Conservation (phyloP, 35 echinoderm and acorn worm species). For the Lytechinus variegatus region DNA sequence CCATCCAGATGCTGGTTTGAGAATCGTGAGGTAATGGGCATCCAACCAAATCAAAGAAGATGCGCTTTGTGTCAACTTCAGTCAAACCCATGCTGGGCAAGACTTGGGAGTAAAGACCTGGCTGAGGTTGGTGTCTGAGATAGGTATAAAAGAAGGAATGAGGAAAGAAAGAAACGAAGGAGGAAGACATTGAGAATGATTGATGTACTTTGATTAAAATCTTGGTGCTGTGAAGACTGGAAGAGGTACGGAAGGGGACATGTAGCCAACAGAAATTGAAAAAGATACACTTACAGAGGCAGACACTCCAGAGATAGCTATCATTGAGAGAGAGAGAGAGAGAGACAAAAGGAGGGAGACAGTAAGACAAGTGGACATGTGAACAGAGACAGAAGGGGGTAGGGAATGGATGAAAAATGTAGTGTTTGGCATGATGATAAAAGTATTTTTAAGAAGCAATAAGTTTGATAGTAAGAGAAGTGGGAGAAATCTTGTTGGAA, state of each 20-base stretch:
- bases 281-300: neutral
- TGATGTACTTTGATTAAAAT: slow-evolving; percentile 9
- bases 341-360: neutral
- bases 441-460: neutral
- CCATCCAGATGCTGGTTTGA: slow-evolving; percentile 15
- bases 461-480: neutral
- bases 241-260: neutral
- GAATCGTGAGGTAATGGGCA: slow-evolving; percentile 29
- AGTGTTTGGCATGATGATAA: neutral
- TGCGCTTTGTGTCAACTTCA: slow-evolving; percentile 38
- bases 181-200: neutral
- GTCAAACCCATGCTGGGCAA: slow-evolving; percentile 20
- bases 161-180: neutral
- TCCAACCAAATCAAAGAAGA: neutral
- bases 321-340: neutral
- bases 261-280: neutral
- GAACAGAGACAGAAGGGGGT: neutral
- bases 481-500: neutral
- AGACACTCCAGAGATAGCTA: neutral
- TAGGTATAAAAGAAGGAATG: neutral
- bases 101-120: neutral
- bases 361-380: neutral
- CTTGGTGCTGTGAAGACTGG: neutral
- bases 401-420: neutral
- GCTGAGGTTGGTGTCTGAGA: neutral